Conservation (phyloP, 2,888 invertebrate species). For the Lycaena phlaeas region DNA sequence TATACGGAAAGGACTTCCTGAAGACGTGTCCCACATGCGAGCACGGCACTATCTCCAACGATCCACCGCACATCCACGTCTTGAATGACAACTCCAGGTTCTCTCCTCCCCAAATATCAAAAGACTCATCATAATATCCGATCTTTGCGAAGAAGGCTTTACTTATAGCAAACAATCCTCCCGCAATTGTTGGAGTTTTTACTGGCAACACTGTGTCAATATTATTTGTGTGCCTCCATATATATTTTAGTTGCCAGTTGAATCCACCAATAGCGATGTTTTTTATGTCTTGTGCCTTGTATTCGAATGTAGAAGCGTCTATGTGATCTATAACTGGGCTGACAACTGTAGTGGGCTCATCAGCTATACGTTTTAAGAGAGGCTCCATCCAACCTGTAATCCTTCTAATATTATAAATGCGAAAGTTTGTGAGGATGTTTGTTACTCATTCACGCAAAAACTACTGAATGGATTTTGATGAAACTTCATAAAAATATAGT, state of each 20-base stretch:
- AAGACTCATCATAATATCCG: constrained; percentile 96
- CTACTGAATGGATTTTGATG: too few species aligned
- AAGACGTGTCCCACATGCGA: constrained; percentile 99
- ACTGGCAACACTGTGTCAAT: constrained; percentile 73
- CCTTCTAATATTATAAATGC: not conserved
- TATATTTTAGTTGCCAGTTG: constrained; percentile 92
- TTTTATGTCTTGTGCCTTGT: constrained; percentile 81
- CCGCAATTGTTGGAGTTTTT: constrained; percentile 96
- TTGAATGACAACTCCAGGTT: constrained; percentile 97
- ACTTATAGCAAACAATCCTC: constrained; percentile 96
- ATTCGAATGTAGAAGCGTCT: constrained; percentile 89
- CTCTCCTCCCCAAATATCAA: constrained; percentile 99
- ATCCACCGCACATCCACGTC: constrained; percentile 99
- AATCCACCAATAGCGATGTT: constrained; percentile 91
- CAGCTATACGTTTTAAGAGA: constrained; percentile 83
- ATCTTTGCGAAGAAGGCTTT: constrained; percentile 89
- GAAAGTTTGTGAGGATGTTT: too few species aligned
- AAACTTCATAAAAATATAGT: too few species aligned
- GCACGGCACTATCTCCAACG: constrained; percentile 96
- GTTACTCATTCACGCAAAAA: too few species aligned
- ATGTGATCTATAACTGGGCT: constrained; percentile 95
- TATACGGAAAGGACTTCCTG: constrained; percentile 93
- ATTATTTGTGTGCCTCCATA: constrained; percentile 95
- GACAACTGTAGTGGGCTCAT: constrained; percentile 84
- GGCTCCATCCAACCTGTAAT: constrained; percentile 90